Conservation (phyloP, 2,113 vertebrate species). For the Calypte anna region DNA sequence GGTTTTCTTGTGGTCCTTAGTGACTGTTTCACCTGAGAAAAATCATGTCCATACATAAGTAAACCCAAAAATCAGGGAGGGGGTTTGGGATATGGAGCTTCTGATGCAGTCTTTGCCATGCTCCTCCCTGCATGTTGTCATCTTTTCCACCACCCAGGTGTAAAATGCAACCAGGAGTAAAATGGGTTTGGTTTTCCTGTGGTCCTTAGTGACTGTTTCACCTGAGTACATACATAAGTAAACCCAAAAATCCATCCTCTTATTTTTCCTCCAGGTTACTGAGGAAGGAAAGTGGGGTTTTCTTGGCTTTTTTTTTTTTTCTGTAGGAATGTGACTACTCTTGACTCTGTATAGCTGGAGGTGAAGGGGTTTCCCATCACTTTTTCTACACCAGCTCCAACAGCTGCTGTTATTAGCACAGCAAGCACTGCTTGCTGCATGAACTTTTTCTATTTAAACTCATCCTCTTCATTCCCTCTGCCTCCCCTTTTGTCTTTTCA, state of each 20-base stretch:
- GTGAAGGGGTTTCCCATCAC: neutral
- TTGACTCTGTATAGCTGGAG: neutral
- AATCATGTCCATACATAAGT: too few species aligned
- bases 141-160: neutral
- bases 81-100: too few species aligned
- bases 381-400: neutral
- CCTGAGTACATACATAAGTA: neutral
- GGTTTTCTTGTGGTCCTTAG: too few species aligned
- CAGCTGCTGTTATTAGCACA: neutral
- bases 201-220: neutral
- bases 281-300: neutral
- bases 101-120: too few species aligned
- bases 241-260: neutral
- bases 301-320: neutral
- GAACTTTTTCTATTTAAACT: neutral
- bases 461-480: neutral
- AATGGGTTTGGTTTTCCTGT: neutral
- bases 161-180: neutral
- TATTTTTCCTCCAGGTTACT: neutral
- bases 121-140: too few species aligned
- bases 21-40: too few species aligned
- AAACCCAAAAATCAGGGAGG: too few species aligned
- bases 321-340: neutral
- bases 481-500: slow-evolving; percentile 54
- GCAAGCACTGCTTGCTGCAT: neutral